Base-by-base conservation (phyloP, 2,888 invertebrate genomes). In the Ectemnius cavifrons region DNA sequence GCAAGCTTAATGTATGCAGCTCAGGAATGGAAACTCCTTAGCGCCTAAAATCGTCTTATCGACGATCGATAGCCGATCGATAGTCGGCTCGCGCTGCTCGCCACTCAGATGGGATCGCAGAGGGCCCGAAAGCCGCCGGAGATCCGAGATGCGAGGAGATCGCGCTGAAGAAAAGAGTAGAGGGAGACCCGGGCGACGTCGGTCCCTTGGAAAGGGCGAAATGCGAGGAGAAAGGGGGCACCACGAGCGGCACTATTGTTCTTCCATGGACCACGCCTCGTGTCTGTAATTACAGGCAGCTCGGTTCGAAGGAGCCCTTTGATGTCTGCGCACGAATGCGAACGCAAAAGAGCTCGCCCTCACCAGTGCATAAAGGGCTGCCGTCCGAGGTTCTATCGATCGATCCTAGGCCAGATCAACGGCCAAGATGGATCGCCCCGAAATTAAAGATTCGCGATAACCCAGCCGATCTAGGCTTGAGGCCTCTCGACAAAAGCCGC, bases 201-300 rank as follows among this genome's bases (percentile, higher is more conserved):
- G 37, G 37, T 37, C 37, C 37, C 37, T 37, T 11, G 37, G 37
- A 52, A 52, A 52, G 52, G 52, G 52, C 16, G 52, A 37, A 60
- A 61, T 60, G 45, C 37, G 58, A 65, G 27, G 72, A 60, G 67
- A 46, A 57, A 60, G 62, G 23, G 60, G 14, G 62, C 62, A 78
- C 73, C 73, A 79, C 79, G 81, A 89, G 88, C 89, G 89, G 90
- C 86, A 81, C 90, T 88, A 90, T 90, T 90, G 90, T 90, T 90
- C 90, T 89, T 89, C 85, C 82, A 77, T 75, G 79, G 82, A 85
- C 89, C 90, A 90, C 90, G 89, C 90, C 90, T 89, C 86, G 87
- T 88, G 89, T 87, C 90, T 89, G 89, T 90, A 90, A 90, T 90
- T 90, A 90, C 88, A 89, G 90, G 86, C 89, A 88, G 86, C 87